A percentile compares a stretch with the other conserved stretches of the same genome.
Evolutionary conservation across 2,797 vertebrate genomes (phyloP).

Genomic region (Karalla daura): DNA sequence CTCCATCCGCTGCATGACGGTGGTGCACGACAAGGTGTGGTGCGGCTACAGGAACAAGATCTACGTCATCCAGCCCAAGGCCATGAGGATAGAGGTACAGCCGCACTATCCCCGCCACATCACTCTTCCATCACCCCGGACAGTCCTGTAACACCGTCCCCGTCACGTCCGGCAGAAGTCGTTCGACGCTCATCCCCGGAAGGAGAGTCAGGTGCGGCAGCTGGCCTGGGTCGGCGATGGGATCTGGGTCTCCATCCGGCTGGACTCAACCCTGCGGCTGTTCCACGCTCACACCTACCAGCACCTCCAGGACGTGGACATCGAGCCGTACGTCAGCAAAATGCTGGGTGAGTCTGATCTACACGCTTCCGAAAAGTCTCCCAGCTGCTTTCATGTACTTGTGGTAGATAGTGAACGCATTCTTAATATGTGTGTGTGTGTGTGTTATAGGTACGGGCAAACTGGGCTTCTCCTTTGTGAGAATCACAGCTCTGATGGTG

Average conservation of each 20-base stretch:
- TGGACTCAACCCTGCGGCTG: constrained; percentile 94
- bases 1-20: constrained; percentile 97
- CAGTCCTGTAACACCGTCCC: neutral
- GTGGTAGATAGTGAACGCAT: neutral
- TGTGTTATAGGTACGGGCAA: constrained; percentile 90
- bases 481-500: constrained; percentile 95
- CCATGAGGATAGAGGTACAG: constrained; percentile 95
- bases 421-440: constrained; percentile 20
- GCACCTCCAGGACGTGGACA: constrained; percentile 98
- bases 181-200: constrained; percentile 96
- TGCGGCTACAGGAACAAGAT: constrained; percentile 99
- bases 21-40: constrained; percentile 96
- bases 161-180: no score
- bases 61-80: constrained; percentile 96
- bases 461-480: constrained; percentile 97
- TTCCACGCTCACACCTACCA: constrained; percentile 98
- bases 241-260: constrained; percentile 97
- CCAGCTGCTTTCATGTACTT: neutral
- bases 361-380: no score
- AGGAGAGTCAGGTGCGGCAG: constrained; percentile 97
- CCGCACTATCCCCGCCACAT: neutral
- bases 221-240: constrained; percentile 97
- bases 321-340: constrained; percentile 99
- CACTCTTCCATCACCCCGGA: no score
- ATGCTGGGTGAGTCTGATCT: constrained; percentile 91